Conservation (phyloP, 2,888 invertebrate species). For the Brachyopa scutellaris region DNA sequence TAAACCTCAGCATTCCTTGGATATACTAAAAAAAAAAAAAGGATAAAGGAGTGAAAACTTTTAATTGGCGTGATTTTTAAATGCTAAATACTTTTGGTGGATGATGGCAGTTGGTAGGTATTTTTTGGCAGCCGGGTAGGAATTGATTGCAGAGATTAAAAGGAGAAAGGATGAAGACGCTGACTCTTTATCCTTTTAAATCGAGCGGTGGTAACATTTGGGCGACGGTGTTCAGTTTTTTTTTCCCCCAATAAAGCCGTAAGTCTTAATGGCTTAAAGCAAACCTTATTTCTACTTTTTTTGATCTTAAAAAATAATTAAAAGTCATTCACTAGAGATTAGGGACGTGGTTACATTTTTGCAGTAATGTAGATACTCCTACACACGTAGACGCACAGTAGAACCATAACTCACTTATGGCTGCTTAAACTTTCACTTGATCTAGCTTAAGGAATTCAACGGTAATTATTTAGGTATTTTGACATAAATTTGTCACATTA, state of each 20-base stretch:
- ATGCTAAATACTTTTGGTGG: conserved; percentile 65
- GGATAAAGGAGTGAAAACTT: conserved; percentile 47
- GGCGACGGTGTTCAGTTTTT: conserved; percentile 19
- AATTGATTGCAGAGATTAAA: conserved; percentile 66
- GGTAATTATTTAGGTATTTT: no score
- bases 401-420: no score
- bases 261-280: neutral
- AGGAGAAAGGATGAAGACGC: conserved; percentile 33
- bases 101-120: conserved; percentile 52
- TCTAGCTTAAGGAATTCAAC: no score
- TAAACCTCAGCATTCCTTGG: conserved; percentile 36
- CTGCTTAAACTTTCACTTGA: no score
- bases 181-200: conserved; percentile 24
- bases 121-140: conserved; percentile 49
- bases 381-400: no score
- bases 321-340: neutral
- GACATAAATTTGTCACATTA: no score
- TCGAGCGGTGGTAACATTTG: conserved; percentile 32
- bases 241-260: neutral
- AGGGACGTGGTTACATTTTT: no score
- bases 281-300: neutral
- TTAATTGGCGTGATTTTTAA: conserved; percentile 72
- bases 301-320: neutral
- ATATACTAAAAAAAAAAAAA: neutral
- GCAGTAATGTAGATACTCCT: no score